Conservation (phyloP, 1,140 invertebrate genomes). For the Anthonomus grandis region DNA sequence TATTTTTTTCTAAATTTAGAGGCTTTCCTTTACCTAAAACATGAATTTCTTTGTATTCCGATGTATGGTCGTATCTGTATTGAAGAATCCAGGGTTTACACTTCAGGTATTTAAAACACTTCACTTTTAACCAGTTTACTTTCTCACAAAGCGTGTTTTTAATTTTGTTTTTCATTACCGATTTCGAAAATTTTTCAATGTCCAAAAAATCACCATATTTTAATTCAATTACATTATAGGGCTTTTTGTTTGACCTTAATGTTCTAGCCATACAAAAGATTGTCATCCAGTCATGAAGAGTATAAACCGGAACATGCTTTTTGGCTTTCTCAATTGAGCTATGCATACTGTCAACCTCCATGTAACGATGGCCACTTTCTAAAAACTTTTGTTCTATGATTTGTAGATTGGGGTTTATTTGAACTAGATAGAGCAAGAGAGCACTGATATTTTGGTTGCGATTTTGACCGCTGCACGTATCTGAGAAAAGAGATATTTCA, state of each 20-base stretch:
- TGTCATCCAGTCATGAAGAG: conserved; percentile 13
- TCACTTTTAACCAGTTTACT: conserved; percentile 15
- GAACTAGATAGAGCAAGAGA: conserved; percentile 4
- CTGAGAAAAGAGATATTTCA: not conserved
- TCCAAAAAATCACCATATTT: conserved; percentile 14
- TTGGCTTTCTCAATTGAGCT: not conserved
- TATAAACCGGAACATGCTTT: conserved; percentile 3
- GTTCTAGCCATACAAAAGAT: conserved; percentile 16
- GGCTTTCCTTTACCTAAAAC: not conserved
- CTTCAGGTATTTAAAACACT: conserved; percentile 18
- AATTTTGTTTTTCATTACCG: conserved; percentile 7
- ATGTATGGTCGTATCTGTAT: conserved; percentile 18
- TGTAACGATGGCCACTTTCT: not conserved
- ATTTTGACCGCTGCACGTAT: conserved; percentile 5
- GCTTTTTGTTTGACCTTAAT: conserved; percentile 4
- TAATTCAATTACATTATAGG: conserved; percentile 7
- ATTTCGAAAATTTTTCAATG: conserved; percentile 1
- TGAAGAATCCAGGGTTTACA: conserved; percentile 13
- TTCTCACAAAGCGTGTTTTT: conserved; percentile 6
- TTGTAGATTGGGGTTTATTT: not conserved
- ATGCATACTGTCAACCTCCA: conserved; percentile 3
- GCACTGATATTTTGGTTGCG: conserved; percentile 8
- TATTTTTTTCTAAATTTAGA: not conserved
- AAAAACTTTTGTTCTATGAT: conserved; percentile 12
- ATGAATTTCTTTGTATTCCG: not conserved